Evolutionary conservation across 2,888 invertebrate species (phyloP).

Genomic region (Boloria selene): DNA sequence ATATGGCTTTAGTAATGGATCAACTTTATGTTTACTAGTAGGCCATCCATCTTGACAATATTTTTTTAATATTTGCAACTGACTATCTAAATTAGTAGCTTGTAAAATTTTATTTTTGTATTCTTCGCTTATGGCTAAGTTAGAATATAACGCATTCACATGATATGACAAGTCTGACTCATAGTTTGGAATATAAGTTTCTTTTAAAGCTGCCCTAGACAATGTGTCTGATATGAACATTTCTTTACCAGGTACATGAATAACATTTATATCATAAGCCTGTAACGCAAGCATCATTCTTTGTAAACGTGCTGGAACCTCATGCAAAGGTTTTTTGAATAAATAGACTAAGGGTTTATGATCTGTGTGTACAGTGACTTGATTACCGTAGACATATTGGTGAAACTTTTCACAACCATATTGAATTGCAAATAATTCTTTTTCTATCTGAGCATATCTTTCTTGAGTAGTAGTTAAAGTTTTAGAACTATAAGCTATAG

Average conservation of each 20-base stretch:
- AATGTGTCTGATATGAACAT: slow-evolving; percentile 36
- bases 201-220: slow-evolving; percentile 22
- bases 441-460: slow-evolving; percentile 30
- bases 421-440: slow-evolving; percentile 28
- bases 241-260: slow-evolving; percentile 36
- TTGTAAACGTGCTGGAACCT: slow-evolving; percentile 25
- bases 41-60: neutral
- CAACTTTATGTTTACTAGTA: slow-evolving; percentile 9
- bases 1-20: slow-evolving; percentile 21
- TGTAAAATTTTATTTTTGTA: neutral
- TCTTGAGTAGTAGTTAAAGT: slow-evolving; percentile 29
- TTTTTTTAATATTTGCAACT: neutral
- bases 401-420: slow-evolving; percentile 32
- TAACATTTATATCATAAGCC: slow-evolving; percentile 36
- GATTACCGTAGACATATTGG: slow-evolving; percentile 28
- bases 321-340: slow-evolving; percentile 38
- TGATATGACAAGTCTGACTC: slow-evolving; percentile 17
- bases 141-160: slow-evolving; percentile 24
- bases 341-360: slow-evolving; percentile 29
- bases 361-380: slow-evolving; percentile 24
- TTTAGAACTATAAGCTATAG: slow-evolving; percentile 29
- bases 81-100: slow-evolving; percentile 6
- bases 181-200: slow-evolving; percentile 5
- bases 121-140: slow-evolving; percentile 16
- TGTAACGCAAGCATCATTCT: slow-evolving; percentile 31